Base-by-base conservation (phyloP, 2,888 invertebrate species). In the Callinectes sapidus region DNA sequence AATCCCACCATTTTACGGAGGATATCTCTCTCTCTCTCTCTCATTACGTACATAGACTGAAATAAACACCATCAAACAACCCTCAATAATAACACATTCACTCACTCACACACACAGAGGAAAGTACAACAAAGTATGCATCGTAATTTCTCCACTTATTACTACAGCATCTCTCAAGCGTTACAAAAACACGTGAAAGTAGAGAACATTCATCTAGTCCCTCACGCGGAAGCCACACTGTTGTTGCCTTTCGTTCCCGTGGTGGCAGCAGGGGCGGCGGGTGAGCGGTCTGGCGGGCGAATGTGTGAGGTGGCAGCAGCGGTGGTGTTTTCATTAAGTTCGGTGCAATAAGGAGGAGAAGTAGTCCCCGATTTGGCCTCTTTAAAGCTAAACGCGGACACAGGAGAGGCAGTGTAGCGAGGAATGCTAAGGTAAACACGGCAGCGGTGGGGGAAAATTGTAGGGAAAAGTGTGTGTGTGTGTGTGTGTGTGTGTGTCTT, bases 401-500 rank as follows among this genome's bases (percentile, higher is more conserved):
- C 71, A 23, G 71, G n/a, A 71, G 71, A 71, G 71, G n/a, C 28
- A 71, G 71, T 2, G 71, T 28, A 28, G 71, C n/a, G 13, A 10
- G 71, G 10, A 28, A 28, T 71, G 71, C 28, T 28, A 71, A 71
- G 71, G 39, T 86, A 48, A 86, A 42, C 77, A 28, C 86, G 42
- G 23, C 42, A 28, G 23, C 77, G 23, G n/a, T 8, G 86, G 28
- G 86, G 86, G 86, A 39, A 86, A 77, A 77, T 6, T 28, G 85
- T 16, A 35, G 5, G 35, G 35, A 32, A 32, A 16, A 14, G 81
- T 81, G 81, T 61, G 61, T 61, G 71, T 71, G 71, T 71, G 71
- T 71, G 71, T 71, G 71, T 71, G 71, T 71, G 71, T 71, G 71
- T 71, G n/a, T 71, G 71, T 71, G 71, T 66, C n/a, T n/a, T n/a